A percentile compares a stretch with the other conserved stretches of the same genome.
Evolutionary conservation across 2,888 invertebrate species (phyloP).

Genomic region (Stenichneumon culpator): DNA sequence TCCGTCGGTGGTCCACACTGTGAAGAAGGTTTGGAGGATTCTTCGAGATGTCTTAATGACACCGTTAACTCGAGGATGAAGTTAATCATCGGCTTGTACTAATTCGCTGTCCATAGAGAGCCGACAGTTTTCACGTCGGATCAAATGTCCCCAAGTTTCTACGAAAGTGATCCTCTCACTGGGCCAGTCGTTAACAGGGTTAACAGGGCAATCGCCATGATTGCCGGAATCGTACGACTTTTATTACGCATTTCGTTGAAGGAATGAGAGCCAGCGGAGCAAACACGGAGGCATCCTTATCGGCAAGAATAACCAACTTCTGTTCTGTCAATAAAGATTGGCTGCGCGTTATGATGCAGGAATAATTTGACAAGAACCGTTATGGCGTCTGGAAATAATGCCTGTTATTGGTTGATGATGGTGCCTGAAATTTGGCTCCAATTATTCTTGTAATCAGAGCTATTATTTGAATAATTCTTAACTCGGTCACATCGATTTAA

Average conservation of each 20-base stretch:
- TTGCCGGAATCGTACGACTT: background rate
- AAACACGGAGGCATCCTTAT: constrained; percentile 3
- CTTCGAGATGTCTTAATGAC: constrained; percentile 5
- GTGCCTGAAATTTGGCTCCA: background rate
- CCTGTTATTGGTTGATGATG: background rate
- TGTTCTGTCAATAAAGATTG: constrained; percentile 4
- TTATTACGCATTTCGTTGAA: background rate
- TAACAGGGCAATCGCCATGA: background rate
- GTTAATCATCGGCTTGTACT: background rate
- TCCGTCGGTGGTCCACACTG: background rate
- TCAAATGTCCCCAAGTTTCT: background rate
- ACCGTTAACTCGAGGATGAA: background rate
- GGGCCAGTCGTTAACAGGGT: background rate
- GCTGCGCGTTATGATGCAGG: background rate
- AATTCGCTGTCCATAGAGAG: background rate
- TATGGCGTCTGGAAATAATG: background rate
- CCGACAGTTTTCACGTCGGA: background rate
- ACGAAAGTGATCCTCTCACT: background rate
- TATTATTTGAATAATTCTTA: no score
- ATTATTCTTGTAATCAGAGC: background rate
- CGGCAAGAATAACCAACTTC: constrained; percentile 7
- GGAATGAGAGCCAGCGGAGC: background rate
- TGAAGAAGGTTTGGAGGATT: background rate
- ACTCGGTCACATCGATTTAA: no score
- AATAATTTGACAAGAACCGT: background rate